Percentiles rank a stretch among this genome's conserved stretches.
Evolutionary conservation across 2,113 vertebrate genomes (phyloP).

Genomic region (Illadopsis cleaveri): DNA sequence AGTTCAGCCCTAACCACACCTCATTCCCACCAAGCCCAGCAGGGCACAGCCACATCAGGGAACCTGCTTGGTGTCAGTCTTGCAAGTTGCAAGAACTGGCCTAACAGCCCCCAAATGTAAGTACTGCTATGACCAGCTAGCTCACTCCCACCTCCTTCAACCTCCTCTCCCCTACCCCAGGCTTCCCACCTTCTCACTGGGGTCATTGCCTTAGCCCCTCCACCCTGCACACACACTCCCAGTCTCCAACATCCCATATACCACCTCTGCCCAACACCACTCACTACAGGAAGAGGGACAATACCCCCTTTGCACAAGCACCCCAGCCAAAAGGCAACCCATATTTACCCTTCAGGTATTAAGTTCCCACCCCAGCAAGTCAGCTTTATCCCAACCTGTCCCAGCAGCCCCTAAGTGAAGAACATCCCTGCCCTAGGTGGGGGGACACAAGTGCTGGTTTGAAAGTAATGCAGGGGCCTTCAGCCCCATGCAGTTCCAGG

Average conservation of each 20-base stretch:
- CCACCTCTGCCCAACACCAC: not conserved
- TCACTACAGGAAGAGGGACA: not conserved
- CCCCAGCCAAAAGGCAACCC: not conserved
- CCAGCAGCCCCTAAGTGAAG: not conserved
- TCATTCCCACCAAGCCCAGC: not conserved
- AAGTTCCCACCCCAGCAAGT: not conserved
- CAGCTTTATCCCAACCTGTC: not conserved
- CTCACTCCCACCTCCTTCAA: not conserved
- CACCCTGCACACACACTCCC: not conserved
- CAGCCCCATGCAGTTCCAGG: not conserved
- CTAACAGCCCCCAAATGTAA: not conserved
- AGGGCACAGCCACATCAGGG: fast-evolving
- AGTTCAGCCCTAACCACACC: not conserved
- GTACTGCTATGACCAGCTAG: not conserved
- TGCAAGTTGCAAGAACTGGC: not conserved
- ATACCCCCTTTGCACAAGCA: not conserved
- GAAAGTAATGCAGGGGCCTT: not conserved
- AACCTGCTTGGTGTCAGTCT: not conserved
- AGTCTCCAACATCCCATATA: not conserved
- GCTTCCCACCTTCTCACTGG: not conserved
- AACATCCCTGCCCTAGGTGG: not conserved
- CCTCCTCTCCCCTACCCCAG: not conserved
- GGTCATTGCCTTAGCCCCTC: not conserved
- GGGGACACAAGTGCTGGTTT: constrained; percentile 29
- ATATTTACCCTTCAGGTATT: not conserved